Evolutionary conservation across 2,888 invertebrate genomes (phyloP), one percentile per base, ranked within the genome.

Genomic region (Epirrhoe alternata): DNA sequence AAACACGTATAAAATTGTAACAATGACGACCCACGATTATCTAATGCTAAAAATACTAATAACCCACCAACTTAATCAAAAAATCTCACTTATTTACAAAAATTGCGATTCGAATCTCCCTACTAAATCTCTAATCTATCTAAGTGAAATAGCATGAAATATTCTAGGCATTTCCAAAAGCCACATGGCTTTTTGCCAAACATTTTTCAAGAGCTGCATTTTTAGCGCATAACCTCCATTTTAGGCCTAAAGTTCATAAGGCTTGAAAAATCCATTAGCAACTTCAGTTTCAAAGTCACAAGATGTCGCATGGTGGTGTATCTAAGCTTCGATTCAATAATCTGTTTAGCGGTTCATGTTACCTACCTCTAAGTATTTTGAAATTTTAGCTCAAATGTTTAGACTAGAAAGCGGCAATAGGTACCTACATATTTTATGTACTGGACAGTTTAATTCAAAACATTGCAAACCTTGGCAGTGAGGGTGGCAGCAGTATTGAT

Each of bases 401-500:
- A 33, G 33, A 42, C 12, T 10, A 42, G 12, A 42, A n/a, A n/a
- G n/a, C 12, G 12, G 38, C 12, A 42, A 12, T 38, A 35, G 35
- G 42, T 45, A 16, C 45, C 14, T 14, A n/a, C n/a, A n/a, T n/a
- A n/a, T n/a, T n/a, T n/a, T n/a, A n/a, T n/a, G n/a, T n/a, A 12
- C 52, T 33, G 52, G 38, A 38, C 51, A 45, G 35, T 45, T 31
- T 1, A 51, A 17, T 60, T 5, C 45, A 53, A 45, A 53, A 60
- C 58, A 55, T 12, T 14, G 53, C 38, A 52, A 66, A 67, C 73
- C 71, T 73, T 73, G 73, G 64, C 70, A 70, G 42, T 71, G 68
- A 68, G 68, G 69, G 65, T 62, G 59, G 66, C 56, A 68, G 71
- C 71, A 68, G 65, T 69, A 66, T 68, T 47, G 69, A 72, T 69